Percentiles rank a stretch among this genome's conserved stretches.
Evolutionary conservation across 2,113 vertebrate species (phyloP).

Genomic region (Nipponia nippon): DNA sequence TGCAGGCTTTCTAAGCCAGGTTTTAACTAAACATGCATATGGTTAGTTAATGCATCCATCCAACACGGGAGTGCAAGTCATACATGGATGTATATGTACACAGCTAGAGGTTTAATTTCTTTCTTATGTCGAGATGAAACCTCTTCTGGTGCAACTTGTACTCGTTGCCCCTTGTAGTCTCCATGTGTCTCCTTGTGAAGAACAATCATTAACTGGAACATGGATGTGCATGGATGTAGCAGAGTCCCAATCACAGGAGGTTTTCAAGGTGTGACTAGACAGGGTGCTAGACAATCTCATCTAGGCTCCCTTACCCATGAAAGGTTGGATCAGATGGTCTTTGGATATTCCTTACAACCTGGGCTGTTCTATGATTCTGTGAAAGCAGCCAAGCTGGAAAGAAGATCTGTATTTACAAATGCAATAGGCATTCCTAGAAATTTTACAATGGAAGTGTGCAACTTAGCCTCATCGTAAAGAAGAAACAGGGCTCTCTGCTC

Average conservation of each 20-base stretch:
- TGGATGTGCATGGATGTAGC: background rate
- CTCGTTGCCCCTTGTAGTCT: background rate
- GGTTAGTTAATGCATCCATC: background rate
- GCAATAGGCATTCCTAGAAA: background rate
- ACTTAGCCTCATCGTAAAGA: background rate
- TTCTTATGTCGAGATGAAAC: background rate
- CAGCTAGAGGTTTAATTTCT: background rate
- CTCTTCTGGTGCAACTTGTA: background rate
- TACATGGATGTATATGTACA: background rate
- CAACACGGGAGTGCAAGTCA: background rate
- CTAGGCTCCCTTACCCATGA: background rate
- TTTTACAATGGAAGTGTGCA: background rate
- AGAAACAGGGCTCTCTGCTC: background rate
- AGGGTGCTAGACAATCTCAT: background rate
- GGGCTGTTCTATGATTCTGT: background rate
- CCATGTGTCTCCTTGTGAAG: background rate
- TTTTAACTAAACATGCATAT: background rate
- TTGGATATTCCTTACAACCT: background rate
- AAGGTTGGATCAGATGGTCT: background rate
- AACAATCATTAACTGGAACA: background rate
- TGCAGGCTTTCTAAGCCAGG: background rate
- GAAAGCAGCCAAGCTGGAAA: background rate
- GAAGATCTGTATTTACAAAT: background rate
- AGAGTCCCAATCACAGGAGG: background rate
- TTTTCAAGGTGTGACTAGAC: background rate